Base-by-base conservation (phyloP, 2,888 invertebrate genomes). In the Tetramorium bicarinatum region DNA sequence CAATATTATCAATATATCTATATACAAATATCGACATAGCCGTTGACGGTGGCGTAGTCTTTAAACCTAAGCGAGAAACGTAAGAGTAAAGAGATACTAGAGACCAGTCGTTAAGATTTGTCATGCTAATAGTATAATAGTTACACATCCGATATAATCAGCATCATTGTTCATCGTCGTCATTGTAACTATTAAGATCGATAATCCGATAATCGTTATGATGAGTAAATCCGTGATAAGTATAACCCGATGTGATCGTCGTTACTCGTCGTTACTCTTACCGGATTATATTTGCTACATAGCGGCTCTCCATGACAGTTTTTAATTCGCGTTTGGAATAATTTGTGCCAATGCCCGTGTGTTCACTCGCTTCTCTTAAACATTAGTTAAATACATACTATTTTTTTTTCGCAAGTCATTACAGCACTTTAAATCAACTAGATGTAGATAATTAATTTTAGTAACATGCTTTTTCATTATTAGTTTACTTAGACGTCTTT, bases 61-160 rank as follows among this genome's bases (percentile, higher is more conserved):
- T 90, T 88, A 91, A 47, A 88, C 88, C 89, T 85, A 91, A 92
- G 90, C 88, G 90, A 91, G 85, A 90, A 93, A 92, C 90, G 87
- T 89, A 91, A 93, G 89, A 91, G 87, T 91, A 90, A 89, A 90
- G 88, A 91, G 91, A 91, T 89, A 92, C 91, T 92, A 92, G 90
- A 90, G 92, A 92, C 92, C 93, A 93, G 92, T 93, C 93, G 91
- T 92, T 34, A 93, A 93, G 89, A 72, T 72, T 93, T 93, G 93
- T 92, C 92, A 91, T 93, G 92, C 91, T 93, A 92, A 92, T 92
- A 91, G 87, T 91, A 91, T 90, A 92, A 88, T 92, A 93, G 91
- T 93, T 92, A 92, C 91, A 92, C 90, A 92, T 89, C 89, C 87
- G 91, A 87, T 92, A 93, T 91, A 90, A 85, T 90, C 76, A 77